phyloP scores from a whole-genome alignment of 2,113 vertebrate species.

The Dicentrarchus labrax region DNA sequence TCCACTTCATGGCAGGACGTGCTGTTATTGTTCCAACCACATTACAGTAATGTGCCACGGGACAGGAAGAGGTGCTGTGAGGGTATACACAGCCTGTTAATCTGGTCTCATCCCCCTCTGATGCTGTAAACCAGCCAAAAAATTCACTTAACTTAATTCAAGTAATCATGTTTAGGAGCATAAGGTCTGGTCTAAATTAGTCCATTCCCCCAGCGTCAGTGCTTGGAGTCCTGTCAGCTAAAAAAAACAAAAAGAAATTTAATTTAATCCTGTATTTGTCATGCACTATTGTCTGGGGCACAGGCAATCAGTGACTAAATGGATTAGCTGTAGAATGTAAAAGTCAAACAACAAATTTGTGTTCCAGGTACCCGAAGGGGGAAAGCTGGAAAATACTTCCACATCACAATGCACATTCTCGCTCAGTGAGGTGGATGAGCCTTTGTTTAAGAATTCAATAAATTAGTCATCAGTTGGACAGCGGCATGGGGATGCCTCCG shows the following conservation, averaged over 20 bases:
- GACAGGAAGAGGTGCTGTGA: constrained; percentile 39
- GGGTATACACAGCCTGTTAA: constrained; percentile 8
- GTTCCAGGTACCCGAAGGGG: constrained; percentile 24
- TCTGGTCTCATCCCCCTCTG: constrained; percentile 37
- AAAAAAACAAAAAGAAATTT: constrained; percentile 10
- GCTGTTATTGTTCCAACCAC: constrained; percentile 23
- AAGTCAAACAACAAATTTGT: constrained; percentile 36
- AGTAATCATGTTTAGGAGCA: constrained; percentile 48
- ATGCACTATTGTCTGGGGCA: constrained; percentile 45
- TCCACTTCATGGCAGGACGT: not conserved
- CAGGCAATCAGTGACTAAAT: constrained; percentile 56
- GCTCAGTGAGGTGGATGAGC: constrained; percentile 17
- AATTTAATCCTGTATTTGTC: constrained; percentile 46
- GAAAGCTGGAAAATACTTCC: constrained; percentile 50
- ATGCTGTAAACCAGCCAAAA: constrained; percentile 29
- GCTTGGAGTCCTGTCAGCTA: constrained; percentile 34
- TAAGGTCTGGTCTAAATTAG: constrained; percentile 58
- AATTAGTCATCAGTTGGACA: constrained; percentile 62
- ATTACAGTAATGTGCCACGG: constrained; percentile 14
- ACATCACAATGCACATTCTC: constrained; percentile 32
- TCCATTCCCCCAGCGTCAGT: constrained; percentile 20
- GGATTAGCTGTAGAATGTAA: constrained; percentile 35
- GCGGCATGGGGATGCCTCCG: constrained; percentile 6
- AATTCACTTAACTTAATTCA: constrained; percentile 49
- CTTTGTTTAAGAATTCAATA: constrained; percentile 15